These are phyloP conservation scores for Drosophila macrospina DNA, from an alignment of 2,888 invertebrate genomes.

Conservation along the genomic window DNA sequence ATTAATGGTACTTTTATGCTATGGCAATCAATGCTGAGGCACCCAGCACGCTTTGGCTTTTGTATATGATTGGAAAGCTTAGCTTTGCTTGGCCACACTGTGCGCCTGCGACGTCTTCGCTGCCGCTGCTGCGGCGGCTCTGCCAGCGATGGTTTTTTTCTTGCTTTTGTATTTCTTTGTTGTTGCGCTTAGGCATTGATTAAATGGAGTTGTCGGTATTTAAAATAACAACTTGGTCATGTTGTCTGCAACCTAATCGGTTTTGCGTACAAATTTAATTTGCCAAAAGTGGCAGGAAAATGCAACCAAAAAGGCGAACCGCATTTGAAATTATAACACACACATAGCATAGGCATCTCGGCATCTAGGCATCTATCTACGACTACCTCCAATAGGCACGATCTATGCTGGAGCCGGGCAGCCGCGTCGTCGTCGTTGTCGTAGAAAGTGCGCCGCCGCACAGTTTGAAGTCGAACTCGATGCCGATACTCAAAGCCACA, in stretches of 20 bases:
- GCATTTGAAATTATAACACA: constrained; percentile 80
- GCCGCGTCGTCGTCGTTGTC: constrained; percentile 38
- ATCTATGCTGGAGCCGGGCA: constrained; percentile 42
- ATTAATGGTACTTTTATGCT: background rate
- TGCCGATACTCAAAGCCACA: constrained; percentile 49
- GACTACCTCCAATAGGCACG: constrained; percentile 34
- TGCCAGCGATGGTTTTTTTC: constrained; percentile 13
- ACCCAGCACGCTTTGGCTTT: background rate
- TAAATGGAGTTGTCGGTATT: constrained; percentile 81
- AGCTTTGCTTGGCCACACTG: constrained; percentile 10
- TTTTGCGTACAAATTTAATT: constrained; percentile 81
- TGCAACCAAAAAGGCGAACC: constrained; percentile 74
- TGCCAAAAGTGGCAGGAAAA: constrained; percentile 81
- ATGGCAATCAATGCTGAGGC: no score
- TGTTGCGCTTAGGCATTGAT: constrained; percentile 69
- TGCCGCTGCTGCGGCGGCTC: constrained; percentile 16
- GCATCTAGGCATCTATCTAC: constrained; percentile 25
- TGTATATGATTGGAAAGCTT: background rate
- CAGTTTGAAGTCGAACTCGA: constrained; percentile 53
- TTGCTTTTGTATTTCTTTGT: no score
- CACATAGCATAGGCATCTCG: constrained; percentile 41
- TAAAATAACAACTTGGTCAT: constrained; percentile 81
- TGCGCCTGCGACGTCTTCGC: constrained; percentile 31
- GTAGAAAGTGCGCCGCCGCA: constrained; percentile 72
- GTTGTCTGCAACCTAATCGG: constrained; percentile 78